phyloP scores from a whole-genome alignment of 2,888 invertebrate species.

The Polyploca ridens region DNA sequence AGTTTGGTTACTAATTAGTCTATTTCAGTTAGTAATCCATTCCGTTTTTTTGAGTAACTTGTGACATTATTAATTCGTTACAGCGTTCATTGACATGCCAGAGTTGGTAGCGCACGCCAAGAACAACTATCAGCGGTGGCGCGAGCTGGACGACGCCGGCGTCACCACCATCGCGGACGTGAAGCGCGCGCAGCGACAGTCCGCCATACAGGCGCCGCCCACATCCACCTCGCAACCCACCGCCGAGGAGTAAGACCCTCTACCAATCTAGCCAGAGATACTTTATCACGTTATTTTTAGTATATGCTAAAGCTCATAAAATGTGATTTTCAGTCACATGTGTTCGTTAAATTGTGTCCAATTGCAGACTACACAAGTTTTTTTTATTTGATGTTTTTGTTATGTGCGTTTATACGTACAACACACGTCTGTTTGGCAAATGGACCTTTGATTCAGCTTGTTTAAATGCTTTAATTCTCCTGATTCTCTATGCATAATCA shows the following conservation, averaged over 20 bases:
- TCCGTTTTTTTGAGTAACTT: too few relatives aligned
- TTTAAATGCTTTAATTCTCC: too few relatives aligned
- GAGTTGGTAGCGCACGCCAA: conserved; percentile 94
- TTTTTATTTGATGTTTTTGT: too few relatives aligned
- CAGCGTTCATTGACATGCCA: conserved; percentile 96
- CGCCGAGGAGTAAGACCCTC: conserved; percentile 52
- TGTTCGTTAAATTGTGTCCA: not conserved
- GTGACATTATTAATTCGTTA: conserved; percentile 23
- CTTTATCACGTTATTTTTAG: conserved; percentile 7
- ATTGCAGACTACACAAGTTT: not conserved
- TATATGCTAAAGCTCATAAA: conserved; percentile 13
- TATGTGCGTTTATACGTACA: too few relatives aligned
- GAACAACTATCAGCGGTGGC: conserved; percentile 96
- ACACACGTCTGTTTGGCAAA: too few relatives aligned
- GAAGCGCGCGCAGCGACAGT: conserved; percentile 63
- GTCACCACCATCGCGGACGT: conserved; percentile 90
- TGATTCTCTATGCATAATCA: too few relatives aligned
- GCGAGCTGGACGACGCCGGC: conserved; percentile 91
- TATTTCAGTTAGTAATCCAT: too few relatives aligned
- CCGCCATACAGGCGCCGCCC: conserved; percentile 40
- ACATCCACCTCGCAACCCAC: conserved; percentile 50
- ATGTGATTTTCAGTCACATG: not conserved
- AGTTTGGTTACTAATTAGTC: too few relatives aligned
- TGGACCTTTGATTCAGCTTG: too few relatives aligned
- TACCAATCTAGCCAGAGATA: not conserved